Base-by-base conservation (phyloP, 2,797 vertebrate species). In the Pipistrellus pygmaeus region DNA sequence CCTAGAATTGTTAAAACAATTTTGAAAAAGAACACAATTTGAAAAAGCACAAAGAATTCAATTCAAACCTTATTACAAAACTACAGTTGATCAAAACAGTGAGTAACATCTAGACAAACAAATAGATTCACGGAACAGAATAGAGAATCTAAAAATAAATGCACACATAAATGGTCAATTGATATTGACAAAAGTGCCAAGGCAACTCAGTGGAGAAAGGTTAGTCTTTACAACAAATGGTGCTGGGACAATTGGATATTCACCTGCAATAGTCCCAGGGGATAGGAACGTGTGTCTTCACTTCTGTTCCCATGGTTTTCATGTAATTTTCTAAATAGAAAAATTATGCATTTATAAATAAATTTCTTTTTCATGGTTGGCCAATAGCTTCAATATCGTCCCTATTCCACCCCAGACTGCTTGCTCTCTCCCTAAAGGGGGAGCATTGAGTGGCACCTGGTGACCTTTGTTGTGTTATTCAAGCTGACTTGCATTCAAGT, bases 51-150 rank as follows among this genome's bases (percentile, higher is more conserved):
- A 41, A 15, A 90, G 11, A 90, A 93, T 30, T 78, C 62, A 11
- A 38, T 48, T 80, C 20, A 92, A 92, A 80, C 88, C 32, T 84
- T 78, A 41, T 35, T 69, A 75, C 55, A 78, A 83, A 96, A 48
- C 32, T 68, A 46, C 13, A 32, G 72, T 92, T 92, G 38, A 87
- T 82, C 21, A 85, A 85, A 85, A 88, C 51, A 83, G 23, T 51
- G 13, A 32, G 27, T 85, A 30, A 44, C 35, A 90, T 87, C 11
- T 41, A 44, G 69, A 38, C 0, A 53, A 27, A 66, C 72, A 84
- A 84, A 88, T 41, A 83, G 81, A 53, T 60, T 41, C 57, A 44
- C 46, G 18, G 48, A 64, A 77, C 20, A 68, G 51, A 92, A 13
- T 0, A 41, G 66, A 23, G 30, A 86, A 38, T 53, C 35, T 48